Conservation (phyloP, 2,888 invertebrate genomes). For the Stomorhina lunata region DNA sequence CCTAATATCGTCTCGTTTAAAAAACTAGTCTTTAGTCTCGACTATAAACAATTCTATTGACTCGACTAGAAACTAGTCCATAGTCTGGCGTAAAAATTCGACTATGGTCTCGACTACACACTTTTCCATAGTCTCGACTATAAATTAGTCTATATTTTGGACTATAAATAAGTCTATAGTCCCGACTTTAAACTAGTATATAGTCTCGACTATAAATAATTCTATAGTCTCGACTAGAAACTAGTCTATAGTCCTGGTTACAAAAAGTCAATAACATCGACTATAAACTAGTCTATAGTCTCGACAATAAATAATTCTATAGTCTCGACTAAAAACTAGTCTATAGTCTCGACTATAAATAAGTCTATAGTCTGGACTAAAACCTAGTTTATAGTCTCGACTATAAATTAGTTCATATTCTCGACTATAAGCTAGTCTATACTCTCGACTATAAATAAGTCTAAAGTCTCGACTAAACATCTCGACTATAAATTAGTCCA, state of each 20-base stretch:
- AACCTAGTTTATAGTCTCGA: background rate
- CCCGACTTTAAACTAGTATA: background rate
- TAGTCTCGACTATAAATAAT: background rate
- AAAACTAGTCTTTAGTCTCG: no score
- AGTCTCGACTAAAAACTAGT: background rate
- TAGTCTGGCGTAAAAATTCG: no score
- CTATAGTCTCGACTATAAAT: background rate
- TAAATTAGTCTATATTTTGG: background rate
- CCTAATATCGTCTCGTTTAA: no score
- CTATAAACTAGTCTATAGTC: background rate
- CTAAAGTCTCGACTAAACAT: background rate
- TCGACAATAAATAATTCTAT: no score
- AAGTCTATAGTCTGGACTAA: background rate
- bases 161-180: background rate
- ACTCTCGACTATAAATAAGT: background rate
- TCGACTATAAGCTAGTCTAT: background rate
- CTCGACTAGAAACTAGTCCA: no score
- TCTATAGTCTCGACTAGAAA: no score
- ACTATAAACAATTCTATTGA: no score
- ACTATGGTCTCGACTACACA: no score
- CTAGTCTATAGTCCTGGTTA: background rate
- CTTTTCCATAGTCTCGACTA: no score
- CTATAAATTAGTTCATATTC: background rate
- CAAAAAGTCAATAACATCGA: background rate
- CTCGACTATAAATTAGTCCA: no score